A percentile compares a stretch with the other conserved stretches of the same genome.
These are phyloP conservation scores for Geodia barretti DNA, from an alignment of 37 sponge, comb jelly and placozoan genomes.

Conservation along the genomic window DNA sequence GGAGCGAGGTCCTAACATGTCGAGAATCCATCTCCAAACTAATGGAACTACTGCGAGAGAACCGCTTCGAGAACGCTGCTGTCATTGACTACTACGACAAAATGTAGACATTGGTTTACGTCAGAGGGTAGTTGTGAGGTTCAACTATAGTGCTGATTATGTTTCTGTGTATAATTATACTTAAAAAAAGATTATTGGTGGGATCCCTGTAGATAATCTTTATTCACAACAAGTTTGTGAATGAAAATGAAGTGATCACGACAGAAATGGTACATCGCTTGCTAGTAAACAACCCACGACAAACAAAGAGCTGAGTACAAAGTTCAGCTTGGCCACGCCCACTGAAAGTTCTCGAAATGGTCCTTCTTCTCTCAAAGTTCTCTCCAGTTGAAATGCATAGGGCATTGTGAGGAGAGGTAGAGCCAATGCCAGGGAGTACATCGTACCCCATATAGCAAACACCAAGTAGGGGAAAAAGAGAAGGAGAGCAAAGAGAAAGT, in stretches of 20 bases:
- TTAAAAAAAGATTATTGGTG: too few relatives aligned
- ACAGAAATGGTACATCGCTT: constrained; percentile 18
- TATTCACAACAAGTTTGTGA: background rate
- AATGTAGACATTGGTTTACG: too few relatives aligned
- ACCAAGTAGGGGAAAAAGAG: constrained; percentile 80
- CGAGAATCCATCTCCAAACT: constrained; percentile 46
- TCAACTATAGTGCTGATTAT: background rate
- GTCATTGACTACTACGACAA: constrained; percentile 60
- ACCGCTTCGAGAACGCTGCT: constrained; percentile 52
- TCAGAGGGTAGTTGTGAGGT: background rate
- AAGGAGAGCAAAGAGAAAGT: constrained; percentile 73
- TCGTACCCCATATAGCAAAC: constrained; percentile 54
- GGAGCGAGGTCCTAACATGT: constrained; percentile 12
- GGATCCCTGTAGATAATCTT: too few relatives aligned
- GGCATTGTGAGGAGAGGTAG: constrained; percentile 71
- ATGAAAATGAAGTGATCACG: background rate
- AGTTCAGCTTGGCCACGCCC: constrained; percentile 50
- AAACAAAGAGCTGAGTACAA: constrained; percentile 46
- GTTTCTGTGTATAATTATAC: background rate
- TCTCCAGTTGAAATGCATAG: constrained; percentile 65
- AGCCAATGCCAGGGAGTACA: constrained; percentile 54
- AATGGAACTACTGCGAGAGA: constrained; percentile 33
- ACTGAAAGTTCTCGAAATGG: constrained; percentile 17
- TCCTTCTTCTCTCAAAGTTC: constrained; percentile 57
- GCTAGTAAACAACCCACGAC: constrained; percentile 66